Percentiles rank a stretch among this genome's conserved stretches.
Evolutionary conservation across 1,140 invertebrate species (phyloP).

Genomic region (Solenopsis fugax): DNA sequence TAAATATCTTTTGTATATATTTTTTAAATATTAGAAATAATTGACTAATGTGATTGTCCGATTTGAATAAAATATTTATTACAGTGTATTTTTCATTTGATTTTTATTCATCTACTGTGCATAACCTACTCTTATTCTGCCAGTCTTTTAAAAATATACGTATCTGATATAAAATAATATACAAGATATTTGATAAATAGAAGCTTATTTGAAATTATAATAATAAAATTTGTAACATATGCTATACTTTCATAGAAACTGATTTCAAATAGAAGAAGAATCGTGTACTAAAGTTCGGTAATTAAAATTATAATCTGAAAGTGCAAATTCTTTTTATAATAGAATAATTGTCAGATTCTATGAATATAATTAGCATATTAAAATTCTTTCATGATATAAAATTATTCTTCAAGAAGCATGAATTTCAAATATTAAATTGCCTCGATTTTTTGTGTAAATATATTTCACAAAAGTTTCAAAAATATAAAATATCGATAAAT

Average conservation of each 20-base stretch:
- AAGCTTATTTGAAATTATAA: no score
- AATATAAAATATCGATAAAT: conserved; percentile 1
- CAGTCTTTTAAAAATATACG: not conserved
- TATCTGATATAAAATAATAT: no score
- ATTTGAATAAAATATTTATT: conserved; percentile 78
- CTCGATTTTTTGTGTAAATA: not conserved
- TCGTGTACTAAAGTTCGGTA: not conserved
- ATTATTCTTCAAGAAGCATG: not conserved
- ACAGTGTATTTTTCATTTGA: not conserved
- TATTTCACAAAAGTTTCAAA: not conserved
- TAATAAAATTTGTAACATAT: not conserved
- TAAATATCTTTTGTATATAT: conserved; percentile 77
- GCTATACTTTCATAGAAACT: not conserved
- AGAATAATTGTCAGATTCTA: no score
- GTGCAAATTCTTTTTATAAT: not conserved
- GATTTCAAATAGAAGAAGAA: not conserved
- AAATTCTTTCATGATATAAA: not conserved
- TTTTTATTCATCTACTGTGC: not conserved
- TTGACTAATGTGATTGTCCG: conserved; percentile 72
- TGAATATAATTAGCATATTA: not conserved
- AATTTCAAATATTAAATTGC: not conserved
- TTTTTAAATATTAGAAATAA: conserved; percentile 75
- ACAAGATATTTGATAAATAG: not conserved
- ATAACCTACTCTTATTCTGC: not conserved
- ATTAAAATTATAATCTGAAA: not conserved